Evolutionary conservation across 2,113 vertebrate genomes (phyloP).

Genomic region (Paradisaea rubra): DNA sequence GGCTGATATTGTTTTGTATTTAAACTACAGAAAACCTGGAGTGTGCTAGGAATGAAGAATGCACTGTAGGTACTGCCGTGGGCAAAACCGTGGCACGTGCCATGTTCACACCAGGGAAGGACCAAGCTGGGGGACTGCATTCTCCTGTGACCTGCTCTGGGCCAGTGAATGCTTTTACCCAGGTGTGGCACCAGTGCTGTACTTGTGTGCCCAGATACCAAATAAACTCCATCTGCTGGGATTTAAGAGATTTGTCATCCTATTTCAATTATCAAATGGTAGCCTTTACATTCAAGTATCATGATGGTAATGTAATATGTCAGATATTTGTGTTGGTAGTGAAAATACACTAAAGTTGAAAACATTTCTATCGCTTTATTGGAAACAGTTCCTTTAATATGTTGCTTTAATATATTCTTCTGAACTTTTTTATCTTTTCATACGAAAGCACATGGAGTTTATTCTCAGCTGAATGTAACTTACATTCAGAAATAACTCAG

Average conservation of each 20-base stretch:
- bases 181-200: neutral
- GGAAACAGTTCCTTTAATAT: neutral
- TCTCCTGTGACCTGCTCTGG: neutral
- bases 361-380: neutral
- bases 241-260: neutral
- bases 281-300: neutral
- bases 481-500: neutral
- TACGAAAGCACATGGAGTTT: neutral
- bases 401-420: neutral
- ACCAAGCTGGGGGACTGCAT: neutral
- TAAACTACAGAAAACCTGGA: neutral
- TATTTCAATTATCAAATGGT: neutral
- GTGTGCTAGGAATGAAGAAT: neutral
- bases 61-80: fast-evolving
- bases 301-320: neutral
- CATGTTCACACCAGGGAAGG: no score
- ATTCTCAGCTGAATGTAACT: neutral
- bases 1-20: neutral
- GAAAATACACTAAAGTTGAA: neutral
- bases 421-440: neutral
- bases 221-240: neutral
- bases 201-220: fast-evolving
- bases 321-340: neutral
- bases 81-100: neutral
- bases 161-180: neutral